Conservation (phyloP, 2,113 vertebrate genomes). For the Scomber japonicus region DNA sequence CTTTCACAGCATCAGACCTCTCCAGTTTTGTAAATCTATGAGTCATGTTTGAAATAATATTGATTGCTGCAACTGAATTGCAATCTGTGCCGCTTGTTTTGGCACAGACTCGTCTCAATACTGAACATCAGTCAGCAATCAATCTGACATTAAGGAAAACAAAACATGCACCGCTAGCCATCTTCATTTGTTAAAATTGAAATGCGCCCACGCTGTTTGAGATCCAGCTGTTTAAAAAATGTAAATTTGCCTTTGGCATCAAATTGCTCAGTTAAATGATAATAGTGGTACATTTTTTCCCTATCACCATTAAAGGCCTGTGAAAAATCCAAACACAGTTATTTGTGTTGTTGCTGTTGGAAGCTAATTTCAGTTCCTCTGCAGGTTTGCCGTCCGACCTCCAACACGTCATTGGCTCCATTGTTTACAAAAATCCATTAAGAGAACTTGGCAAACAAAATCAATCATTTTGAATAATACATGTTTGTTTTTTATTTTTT, state of each 20-base stretch:
- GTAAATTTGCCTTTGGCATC: conserved; percentile 30
- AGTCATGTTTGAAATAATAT: conserved; percentile 48
- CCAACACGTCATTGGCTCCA: background rate
- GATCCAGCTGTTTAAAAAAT: conserved; percentile 33
- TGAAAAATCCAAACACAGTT: conserved; percentile 37
- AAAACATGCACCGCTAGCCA: conserved; percentile 15
- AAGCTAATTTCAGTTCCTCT: conserved; percentile 46
- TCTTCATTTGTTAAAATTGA: conserved; percentile 47
- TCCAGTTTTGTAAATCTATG: conserved; percentile 39
- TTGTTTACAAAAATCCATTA: conserved; percentile 32
- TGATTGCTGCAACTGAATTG: conserved; percentile 55
- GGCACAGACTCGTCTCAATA: conserved; percentile 38
- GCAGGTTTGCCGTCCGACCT: conserved; percentile 16
- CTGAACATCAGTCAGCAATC: conserved; percentile 61
- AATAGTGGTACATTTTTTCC: conserved; percentile 19
- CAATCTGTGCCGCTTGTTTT: conserved; percentile 54
- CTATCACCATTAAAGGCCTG: conserved; percentile 7
- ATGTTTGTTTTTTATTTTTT: background rate
- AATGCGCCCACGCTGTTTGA: conserved; percentile 45
- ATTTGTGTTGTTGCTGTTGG: conserved; percentile 30
- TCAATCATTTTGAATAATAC: conserved; percentile 15
- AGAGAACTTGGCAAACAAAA: background rate
- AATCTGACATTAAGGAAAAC: conserved; percentile 48
- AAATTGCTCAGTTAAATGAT: conserved; percentile 43
- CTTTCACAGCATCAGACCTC: conserved; percentile 32